Evolutionary conservation across 2,888 invertebrate species (phyloP), one percentile per base, ranked within the genome.

Genomic region (Eustalomyia histrio): DNA sequence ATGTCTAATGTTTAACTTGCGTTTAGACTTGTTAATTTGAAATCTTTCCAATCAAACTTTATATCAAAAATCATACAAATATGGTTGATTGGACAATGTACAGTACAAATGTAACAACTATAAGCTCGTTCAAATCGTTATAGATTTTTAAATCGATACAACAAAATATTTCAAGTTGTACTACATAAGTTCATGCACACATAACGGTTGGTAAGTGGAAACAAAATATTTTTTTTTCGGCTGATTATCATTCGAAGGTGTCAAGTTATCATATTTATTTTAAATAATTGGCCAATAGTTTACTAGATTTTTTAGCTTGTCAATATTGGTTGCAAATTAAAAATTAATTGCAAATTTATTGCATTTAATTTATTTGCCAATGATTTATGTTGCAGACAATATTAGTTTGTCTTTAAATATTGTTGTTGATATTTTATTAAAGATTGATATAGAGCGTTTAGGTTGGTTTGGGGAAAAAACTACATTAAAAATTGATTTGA

Each of bases 321-420:
- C 82, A 84, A 85, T 84, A 83, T 79, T 61, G 67, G 71, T 79
- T 84, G 85, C 88, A 88, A 87, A 87, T 87, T 87, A 86, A 87
- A 87, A 87, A 85, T 88, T 87, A 87, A 87, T 87, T 88, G 87
- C 84, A 85, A 87, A 88, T 87, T 88, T 87, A 87, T 87, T 83
- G 86, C 87, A 85, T 87, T 88, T 88, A 87, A 87, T 87, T 87
- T 88, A 86, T 85, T 86, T 86, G 85, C 83, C 84, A 83, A 72
- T 88, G 88, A 87, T 86, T 87, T 88, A 86, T 88, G 85, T 47
- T 61, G 53, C 50, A 39, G 68, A 65, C 71, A 79, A 24, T 76
- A 73, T 79, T 76, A 72, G 61, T 67, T 61, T 50, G 47, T 74
- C 67, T 74, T 63, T 21, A 52, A 29, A 57, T 74, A 9, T 52